phyloP scores from a whole-genome alignment of 2,113 vertebrate species.

The Calyptomena viridis region DNA sequence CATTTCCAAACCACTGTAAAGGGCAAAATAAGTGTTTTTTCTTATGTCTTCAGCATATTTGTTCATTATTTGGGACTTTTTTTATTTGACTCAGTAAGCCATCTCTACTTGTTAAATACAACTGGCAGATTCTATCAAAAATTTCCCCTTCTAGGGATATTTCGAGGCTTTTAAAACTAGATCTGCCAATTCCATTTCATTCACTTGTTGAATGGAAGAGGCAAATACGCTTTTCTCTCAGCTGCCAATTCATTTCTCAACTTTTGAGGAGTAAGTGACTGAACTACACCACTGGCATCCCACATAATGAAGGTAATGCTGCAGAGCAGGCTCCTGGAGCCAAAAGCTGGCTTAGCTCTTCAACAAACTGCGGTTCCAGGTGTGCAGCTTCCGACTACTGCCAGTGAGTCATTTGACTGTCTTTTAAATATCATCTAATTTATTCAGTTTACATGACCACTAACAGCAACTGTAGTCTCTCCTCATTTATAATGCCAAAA shows the following conservation, averaged over 20 bases:
- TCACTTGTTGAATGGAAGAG: background rate
- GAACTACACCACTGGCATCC: background rate
- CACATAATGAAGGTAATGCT: background rate
- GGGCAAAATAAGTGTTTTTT: background rate
- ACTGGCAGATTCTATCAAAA: background rate
- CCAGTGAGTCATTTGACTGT: background rate
- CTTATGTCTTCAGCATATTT: background rate
- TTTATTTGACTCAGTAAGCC: background rate
- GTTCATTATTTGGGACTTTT: background rate
- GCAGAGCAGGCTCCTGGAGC: background rate
- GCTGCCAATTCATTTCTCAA: background rate
- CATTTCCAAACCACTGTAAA: background rate
- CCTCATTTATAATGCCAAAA: background rate
- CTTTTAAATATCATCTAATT: slow-evolving; percentile 10
- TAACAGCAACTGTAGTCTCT: background rate
- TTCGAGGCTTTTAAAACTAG: background rate
- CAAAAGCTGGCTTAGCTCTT: background rate
- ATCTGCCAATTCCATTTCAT: background rate
- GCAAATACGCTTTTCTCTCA: background rate
- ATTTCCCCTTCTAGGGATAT: background rate
- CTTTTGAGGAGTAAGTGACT: background rate
- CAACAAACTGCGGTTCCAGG: background rate
- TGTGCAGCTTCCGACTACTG: background rate
- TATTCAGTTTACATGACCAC: background rate
- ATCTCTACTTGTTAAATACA: background rate